Percentiles rank a stretch among this genome's conserved stretches.
Conservation (phyloP, 2,888 invertebrate species). For the Schrankia costaestrigalis region DNA sequence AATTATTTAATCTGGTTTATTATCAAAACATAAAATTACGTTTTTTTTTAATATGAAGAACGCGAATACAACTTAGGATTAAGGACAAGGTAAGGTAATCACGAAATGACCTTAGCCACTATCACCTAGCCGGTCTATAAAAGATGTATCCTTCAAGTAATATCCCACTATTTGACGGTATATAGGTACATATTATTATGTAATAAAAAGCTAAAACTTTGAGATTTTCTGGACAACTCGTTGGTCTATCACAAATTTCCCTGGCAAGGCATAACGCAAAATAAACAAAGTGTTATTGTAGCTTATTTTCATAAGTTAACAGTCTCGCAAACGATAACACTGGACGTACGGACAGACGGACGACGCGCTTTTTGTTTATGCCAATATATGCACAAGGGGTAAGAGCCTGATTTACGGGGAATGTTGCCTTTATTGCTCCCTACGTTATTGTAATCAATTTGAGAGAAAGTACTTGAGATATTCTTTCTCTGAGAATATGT, state of each 20-base stretch:
- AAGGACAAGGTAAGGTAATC: too few species aligned
- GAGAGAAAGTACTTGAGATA: slow-evolving; percentile 1
- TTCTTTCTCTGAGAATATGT: neutral
- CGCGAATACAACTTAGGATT: too few species aligned
- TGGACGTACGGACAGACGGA: slow-evolving; percentile 37
- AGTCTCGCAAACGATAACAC: slow-evolving; percentile 44
- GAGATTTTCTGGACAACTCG: slow-evolving; percentile 45
- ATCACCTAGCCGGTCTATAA: too few species aligned
- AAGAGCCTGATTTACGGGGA: slow-evolving; percentile 23
- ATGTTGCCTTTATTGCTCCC: slow-evolving; percentile 23
- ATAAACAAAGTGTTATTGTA: slow-evolving; percentile 79
- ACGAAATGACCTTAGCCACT: too few species aligned
- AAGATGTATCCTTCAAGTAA: too few species aligned
- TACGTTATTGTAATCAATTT: slow-evolving; percentile 10
- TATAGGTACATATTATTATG: neutral
- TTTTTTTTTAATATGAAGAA: too few species aligned
- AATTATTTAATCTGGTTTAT: too few species aligned
- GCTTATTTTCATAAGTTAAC: slow-evolving; percentile 80
- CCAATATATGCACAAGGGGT: slow-evolving; percentile 35
- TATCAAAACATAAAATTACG: too few species aligned
- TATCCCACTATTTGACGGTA: neutral
- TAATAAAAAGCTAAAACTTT: slow-evolving; percentile 36
- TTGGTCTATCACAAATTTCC: slow-evolving; percentile 64
- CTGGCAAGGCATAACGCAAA: slow-evolving; percentile 71
- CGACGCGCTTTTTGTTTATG: slow-evolving; percentile 43